Percentiles rank a stretch among this genome's conserved stretches.
These are phyloP conservation scores for Tonatia bakeri DNA, from an alignment of 2,113 vertebrate species.

Conservation along the genomic window DNA sequence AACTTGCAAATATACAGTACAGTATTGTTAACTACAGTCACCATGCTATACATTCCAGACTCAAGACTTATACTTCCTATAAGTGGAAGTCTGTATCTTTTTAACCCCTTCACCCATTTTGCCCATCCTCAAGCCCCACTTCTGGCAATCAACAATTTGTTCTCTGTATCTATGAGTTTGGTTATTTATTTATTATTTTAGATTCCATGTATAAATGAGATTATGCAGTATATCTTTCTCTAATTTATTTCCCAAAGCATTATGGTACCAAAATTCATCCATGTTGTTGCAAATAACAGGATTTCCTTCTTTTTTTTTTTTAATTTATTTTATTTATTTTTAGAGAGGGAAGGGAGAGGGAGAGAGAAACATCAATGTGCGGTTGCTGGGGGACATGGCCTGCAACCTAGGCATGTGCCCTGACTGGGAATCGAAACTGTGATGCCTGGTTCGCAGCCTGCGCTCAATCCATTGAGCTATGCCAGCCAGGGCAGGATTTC, in stretches of 20 bases:
- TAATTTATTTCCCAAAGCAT: background rate
- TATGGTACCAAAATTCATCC: background rate
- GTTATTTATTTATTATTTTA: background rate
- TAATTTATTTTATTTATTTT: too few relatives aligned
- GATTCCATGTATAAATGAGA: background rate
- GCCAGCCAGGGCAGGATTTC: background rate
- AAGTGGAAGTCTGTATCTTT: background rate
- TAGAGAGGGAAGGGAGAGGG: too few relatives aligned
- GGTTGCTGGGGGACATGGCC: too few relatives aligned
- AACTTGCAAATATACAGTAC: background rate
- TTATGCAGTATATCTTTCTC: background rate
- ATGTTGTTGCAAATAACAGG: background rate
- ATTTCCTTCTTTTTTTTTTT: background rate
- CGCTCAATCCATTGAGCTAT: too few relatives aligned
- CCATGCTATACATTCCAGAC: background rate
- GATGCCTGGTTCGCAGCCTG: too few relatives aligned
- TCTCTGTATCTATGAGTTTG: too few relatives aligned
- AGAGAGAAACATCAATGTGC: too few relatives aligned
- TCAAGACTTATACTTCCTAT: background rate
- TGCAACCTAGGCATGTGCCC: too few relatives aligned
- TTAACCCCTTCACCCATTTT: background rate
- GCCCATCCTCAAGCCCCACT: too few relatives aligned
- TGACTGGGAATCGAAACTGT: too few relatives aligned
- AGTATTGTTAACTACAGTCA: background rate
- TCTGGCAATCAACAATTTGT: background rate